Percentiles rank a stretch among this genome's conserved stretches.
phyloP scores from a whole-genome alignment of 1,140 invertebrate species.

The Cepaea nemoralis region DNA sequence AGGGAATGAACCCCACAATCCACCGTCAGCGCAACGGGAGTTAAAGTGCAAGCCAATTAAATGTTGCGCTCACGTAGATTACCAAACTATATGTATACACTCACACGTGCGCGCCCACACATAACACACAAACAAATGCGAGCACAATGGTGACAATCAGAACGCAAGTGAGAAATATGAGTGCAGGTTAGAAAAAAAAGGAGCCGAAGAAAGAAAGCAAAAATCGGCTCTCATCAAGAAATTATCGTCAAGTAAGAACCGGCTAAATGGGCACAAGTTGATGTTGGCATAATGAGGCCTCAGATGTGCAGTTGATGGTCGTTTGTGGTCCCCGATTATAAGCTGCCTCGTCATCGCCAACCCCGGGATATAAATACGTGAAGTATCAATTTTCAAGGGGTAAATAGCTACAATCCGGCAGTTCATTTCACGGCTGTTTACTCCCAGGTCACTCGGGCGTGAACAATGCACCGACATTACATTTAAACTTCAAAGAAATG shows the following conservation, averaged over 20 bases:
- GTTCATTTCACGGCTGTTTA: conserved; percentile 12
- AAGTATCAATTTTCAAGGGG: conserved; percentile 1
- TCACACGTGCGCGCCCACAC: no score
- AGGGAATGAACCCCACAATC: no score
- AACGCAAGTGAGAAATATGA: no score
- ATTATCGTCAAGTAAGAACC: not conserved
- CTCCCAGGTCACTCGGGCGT: not conserved
- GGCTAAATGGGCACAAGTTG: not conserved
- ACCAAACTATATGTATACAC: no score
- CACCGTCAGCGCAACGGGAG: no score
- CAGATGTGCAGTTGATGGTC: not conserved
- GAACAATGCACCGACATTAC: conserved; percentile 17
- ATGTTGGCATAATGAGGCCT: not conserved
- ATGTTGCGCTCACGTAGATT: no score
- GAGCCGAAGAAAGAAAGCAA: no score
- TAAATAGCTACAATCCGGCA: not conserved
- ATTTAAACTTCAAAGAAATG: conserved; percentile 10
- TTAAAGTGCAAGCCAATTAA: no score
- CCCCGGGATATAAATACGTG: not conserved
- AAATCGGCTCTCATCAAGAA: not conserved
- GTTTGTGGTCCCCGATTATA: not conserved
- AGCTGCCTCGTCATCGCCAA: not conserved
- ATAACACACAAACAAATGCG: no score
- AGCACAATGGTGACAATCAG: no score
- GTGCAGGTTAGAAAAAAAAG: no score